A percentile compares a stretch with the other conserved stretches of the same genome.
phyloP scores from a whole-genome alignment of 1,140 invertebrate genomes.

The Melitaea cinxia region DNA sequence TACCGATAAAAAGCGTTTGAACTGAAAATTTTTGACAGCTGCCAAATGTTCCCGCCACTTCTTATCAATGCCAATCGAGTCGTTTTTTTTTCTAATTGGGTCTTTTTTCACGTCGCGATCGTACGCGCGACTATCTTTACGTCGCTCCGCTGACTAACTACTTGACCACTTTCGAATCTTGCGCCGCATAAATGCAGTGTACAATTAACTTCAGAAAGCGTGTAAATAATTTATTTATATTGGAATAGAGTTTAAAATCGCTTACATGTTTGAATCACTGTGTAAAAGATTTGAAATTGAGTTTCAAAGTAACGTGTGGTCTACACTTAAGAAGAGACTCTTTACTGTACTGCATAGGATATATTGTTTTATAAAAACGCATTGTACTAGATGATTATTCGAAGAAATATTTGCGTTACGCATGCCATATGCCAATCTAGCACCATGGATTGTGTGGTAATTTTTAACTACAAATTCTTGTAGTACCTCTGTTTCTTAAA shows the following conservation, averaged over 20 bases:
- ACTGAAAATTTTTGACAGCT: conserved; percentile 46
- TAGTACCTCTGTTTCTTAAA: neutral
- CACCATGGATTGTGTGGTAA: conserved; percentile 12
- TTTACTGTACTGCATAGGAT: neutral
- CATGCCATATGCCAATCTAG: conserved; percentile 6
- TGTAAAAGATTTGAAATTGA: conserved; percentile 26
- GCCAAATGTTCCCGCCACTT: conserved; percentile 53
- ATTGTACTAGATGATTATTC: conserved; percentile 9
- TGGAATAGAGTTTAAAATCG: conserved; percentile 31
- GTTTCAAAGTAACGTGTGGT: neutral
- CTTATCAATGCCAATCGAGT: conserved; percentile 28
- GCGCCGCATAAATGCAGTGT: conserved; percentile 40
- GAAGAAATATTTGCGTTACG: conserved; percentile 14
- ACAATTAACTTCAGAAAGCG: conserved; percentile 47
- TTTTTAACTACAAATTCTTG: conserved; percentile 5
- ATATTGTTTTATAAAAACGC: neutral
- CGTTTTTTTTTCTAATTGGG: conserved; percentile 34
- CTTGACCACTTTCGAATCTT: conserved; percentile 60
- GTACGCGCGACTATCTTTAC: conserved; percentile 40
- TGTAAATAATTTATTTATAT: conserved; percentile 42
- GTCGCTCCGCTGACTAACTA: conserved; percentile 48
- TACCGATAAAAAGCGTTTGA: conserved; percentile 20
- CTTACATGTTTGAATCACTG: conserved; percentile 24
- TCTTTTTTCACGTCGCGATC: conserved; percentile 32
- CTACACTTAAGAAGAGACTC: neutral